Conservation (phyloP, 2,113 vertebrate species). For the Diphyllodes magnificus region DNA sequence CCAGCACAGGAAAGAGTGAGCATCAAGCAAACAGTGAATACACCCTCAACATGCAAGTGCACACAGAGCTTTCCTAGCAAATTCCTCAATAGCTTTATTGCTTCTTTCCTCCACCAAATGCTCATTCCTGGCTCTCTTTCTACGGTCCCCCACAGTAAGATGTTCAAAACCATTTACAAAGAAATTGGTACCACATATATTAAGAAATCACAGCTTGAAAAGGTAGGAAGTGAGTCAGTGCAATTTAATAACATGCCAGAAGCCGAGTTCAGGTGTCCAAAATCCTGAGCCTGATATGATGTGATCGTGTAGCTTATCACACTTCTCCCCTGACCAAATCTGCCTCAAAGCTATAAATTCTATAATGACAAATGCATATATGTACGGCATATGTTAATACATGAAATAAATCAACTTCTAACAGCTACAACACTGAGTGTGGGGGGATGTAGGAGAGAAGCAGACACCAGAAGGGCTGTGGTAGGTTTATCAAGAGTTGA, state of each 20-base stretch:
- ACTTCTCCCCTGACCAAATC: neutral
- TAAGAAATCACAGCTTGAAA: neutral
- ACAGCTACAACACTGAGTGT: fast-evolving
- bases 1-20: neutral
- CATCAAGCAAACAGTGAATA: fast-evolving
- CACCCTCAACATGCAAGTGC: neutral
- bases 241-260: neutral
- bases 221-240: neutral
- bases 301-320: neutral
- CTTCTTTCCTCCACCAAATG: neutral
- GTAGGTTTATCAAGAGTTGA: neutral
- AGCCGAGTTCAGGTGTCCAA: neutral
- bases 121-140: neutral
- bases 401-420: neutral
- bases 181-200: neutral
- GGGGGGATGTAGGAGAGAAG: neutral
- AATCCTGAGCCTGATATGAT: neutral
- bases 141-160: neutral
- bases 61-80: neutral
- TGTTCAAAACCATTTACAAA: neutral
- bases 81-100: neutral
- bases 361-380: neutral
- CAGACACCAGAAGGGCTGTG: neutral
- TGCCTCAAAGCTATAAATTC: neutral
- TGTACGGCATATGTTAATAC: neutral